Evolutionary conservation across 2,113 vertebrate genomes (phyloP), one percentile per base, ranked within the genome.

Genomic region (Anoura caudifer): DNA sequence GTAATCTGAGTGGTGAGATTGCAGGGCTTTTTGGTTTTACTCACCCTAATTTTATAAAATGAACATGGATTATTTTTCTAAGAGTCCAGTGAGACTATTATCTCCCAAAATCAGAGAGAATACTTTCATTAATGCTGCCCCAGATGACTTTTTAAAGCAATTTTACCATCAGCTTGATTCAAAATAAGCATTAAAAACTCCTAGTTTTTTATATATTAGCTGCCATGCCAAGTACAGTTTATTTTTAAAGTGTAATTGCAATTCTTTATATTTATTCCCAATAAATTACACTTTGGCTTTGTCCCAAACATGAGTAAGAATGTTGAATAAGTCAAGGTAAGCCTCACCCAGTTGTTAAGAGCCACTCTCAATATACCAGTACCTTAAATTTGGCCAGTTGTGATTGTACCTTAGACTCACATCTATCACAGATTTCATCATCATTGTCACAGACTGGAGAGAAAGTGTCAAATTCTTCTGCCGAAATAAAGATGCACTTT

Each of bases 31-130:
- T 75, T 70, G 26, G 2, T 47, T 90, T 90, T 92, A 28, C 3
- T 91, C 47, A 85, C 88, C 45, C 72, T 65, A 79, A 59, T 85
- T 93, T 94, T 84, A 83, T 88, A 84, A 88, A 94, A 91, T 52
- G 33, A 90, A 43, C 17, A 61, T 52, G 52, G 26, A 52, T 84
- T 38, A 54, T 72, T 89, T 92, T 92, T 90, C 50, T 73, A 13
- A 82, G 31, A 91, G 36, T 92, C 19, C 31, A 31, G 22, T 63
- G 26, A 80, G 43, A 33, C 61, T 79, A 79, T 80, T 65, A 28
- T 70, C 63, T 83, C 31, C 77, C 38, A 13, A 75, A 61, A 82
- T 83, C 38, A 54, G 15, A 61, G 54, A 88, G 50, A 86, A 83
- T 83, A 72, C 26, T 83, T 83, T 38, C 87, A 91, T 83, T 88